Percentiles rank a stretch among this genome's conserved stretches.
Evolutionary conservation across 2,797 vertebrate genomes (phyloP).

Genomic region (Acanthurus tractus): DNA sequence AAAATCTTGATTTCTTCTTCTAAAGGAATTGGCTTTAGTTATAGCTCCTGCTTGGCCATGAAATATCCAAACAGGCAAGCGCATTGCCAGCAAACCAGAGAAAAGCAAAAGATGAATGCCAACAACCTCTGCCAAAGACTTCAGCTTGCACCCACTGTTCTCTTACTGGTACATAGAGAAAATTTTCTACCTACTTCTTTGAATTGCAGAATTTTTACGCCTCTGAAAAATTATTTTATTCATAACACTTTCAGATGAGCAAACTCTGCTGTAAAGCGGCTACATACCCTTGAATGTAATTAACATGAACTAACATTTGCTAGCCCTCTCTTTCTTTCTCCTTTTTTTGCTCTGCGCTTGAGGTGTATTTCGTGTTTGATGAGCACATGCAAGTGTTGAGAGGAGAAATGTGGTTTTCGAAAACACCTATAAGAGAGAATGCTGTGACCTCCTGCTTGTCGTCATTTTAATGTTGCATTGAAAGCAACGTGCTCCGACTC

Average conservation of each 20-base stretch:
- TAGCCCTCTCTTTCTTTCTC: background rate
- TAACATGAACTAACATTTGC: constrained; percentile 7
- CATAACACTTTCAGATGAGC: constrained; percentile 19
- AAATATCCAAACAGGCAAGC: constrained; percentile 72
- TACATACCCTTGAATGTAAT: constrained; percentile 21
- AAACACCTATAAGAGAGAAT: constrained; percentile 6
- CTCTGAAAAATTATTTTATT: constrained; percentile 39
- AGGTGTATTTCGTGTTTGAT: constrained; percentile 31
- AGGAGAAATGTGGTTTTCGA: constrained; percentile 19
- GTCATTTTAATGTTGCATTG: constrained; percentile 52
- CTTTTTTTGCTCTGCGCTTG: background rate
- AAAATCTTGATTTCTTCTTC: constrained; percentile 54
- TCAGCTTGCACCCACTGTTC: constrained; percentile 70
- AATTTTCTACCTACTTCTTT: constrained; percentile 54
- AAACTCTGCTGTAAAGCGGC: constrained; percentile 27
- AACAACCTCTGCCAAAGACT: constrained; percentile 73
- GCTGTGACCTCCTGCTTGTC: constrained; percentile 39
- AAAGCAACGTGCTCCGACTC: constrained; percentile 50
- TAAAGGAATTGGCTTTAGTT: constrained; percentile 68
- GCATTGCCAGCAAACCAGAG: constrained; percentile 68
- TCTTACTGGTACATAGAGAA: constrained; percentile 51
- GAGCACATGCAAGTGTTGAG: constrained; percentile 1
- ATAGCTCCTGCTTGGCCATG: constrained; percentile 64
- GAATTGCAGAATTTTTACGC: constrained; percentile 36
- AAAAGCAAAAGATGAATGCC: constrained; percentile 67